Base-by-base conservation (phyloP, 2,797 vertebrate genomes). In the Tragelaphus eurycerus region DNA sequence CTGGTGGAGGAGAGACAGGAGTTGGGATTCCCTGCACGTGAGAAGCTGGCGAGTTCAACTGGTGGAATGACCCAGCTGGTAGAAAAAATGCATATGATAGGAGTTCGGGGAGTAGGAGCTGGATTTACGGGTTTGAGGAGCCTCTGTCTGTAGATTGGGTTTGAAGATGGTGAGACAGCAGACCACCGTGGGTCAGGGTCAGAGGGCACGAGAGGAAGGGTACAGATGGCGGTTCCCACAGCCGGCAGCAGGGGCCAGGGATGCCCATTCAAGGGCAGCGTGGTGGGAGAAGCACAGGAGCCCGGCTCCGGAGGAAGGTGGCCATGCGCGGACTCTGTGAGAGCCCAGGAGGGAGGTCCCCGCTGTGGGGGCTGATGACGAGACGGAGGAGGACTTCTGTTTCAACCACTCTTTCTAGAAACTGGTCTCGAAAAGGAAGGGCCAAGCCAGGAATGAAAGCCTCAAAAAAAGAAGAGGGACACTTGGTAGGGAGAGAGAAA, bases 201-300 rank as follows among this genome's bases (percentile, higher is more conserved):
- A 86, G 81, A 31, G 38, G 50, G 60, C 4, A 31, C 17, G 13
- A 71, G 57, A 76, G 29, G 16, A 59, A 93, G n/a, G 43, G 15
- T 25, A 11, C 29, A 57, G 27, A 25, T 16, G 27, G 57, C 3
- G 0, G n/a, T 25, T 25, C 10, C 43, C 14, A n/a, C n/a, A 62
- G 48, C 21, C 17, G 19, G 29, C 27, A 90, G 19, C 50, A 59
- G 21, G 79, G 23, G 7, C 23, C 6, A 2, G 54, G 50, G n/a
- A 16, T 19, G 6, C 16, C 8, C 2, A 21, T 52, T 43, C 12
- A 34, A n/a, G 7, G 23, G 25, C 2, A 1, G 9, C 0, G 0
- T 0, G 2, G 23, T 9, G 7, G 29, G 29, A 16, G 27, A 48
- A 62, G 23, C 54, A 50, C 11, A 50, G 27, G 6, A 48, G 8